Evolutionary conservation across 1,140 invertebrate species (phyloP).

Genomic region (Solen grandis): DNA sequence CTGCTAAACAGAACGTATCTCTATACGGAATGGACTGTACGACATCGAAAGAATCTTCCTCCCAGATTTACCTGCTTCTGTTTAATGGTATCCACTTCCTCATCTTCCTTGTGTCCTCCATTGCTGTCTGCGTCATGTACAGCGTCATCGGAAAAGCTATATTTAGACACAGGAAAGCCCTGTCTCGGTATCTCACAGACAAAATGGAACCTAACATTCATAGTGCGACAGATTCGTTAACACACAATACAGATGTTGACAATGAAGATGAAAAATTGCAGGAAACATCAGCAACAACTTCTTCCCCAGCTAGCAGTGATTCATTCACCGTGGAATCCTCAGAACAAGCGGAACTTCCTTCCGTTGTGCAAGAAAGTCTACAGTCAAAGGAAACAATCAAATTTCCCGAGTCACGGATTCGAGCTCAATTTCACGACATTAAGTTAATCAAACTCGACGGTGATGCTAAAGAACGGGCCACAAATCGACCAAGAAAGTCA

Average conservation of each 20-base stretch:
- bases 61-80: conserved; percentile 32
- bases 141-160: conserved; percentile 36
- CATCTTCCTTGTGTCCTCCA: conserved; percentile 39
- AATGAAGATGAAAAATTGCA: too few relatives aligned
- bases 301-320: too few relatives aligned
- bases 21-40: conserved; percentile 57
- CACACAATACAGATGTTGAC: background rate
- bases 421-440: too few relatives aligned
- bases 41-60: conserved; percentile 12
- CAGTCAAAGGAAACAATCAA: too few relatives aligned
- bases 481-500: too few relatives aligned
- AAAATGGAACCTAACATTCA: background rate
- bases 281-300: too few relatives aligned
- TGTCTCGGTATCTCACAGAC: background rate
- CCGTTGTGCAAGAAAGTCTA: too few relatives aligned
- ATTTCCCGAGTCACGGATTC: too few relatives aligned
- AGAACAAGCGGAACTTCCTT: too few relatives aligned
- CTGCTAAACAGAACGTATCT: background rate
- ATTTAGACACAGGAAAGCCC: conserved; percentile 8
- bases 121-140: conserved; percentile 36
- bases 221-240: background rate
- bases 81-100: conserved; percentile 55
- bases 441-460: too few relatives aligned
- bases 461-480: too few relatives aligned
- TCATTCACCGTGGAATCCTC: too few relatives aligned